Percentiles rank a stretch among this genome's conserved stretches.
Conservation (phyloP, 2,888 invertebrate genomes). For the Drosophila diplacantha region DNA sequence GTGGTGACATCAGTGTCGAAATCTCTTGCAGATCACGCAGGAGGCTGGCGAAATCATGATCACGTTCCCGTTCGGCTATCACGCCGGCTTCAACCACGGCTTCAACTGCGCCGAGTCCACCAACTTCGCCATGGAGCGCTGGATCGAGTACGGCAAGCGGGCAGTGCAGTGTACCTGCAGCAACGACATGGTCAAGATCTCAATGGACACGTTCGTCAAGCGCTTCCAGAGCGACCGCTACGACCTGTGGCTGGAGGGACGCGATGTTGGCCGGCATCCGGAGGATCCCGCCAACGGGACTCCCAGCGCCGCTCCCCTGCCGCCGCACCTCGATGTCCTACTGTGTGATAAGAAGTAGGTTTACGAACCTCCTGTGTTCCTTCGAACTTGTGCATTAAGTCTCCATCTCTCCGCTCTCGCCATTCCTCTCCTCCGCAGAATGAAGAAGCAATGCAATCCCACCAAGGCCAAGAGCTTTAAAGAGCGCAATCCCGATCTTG, state of each 20-base stretch:
- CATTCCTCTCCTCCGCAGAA: slow-evolving; percentile 54
- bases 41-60: slow-evolving; percentile 98
- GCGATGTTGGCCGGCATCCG: slow-evolving; percentile 94
- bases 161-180: slow-evolving; percentile 91
- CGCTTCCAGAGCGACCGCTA: slow-evolving; percentile 93
- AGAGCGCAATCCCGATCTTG: slow-evolving; percentile 78
- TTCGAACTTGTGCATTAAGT: background rate
- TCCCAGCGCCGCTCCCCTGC: slow-evolving; percentile 86
- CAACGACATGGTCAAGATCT: slow-evolving; percentile 97
- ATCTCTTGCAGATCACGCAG: slow-evolving; percentile 87
- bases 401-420: background rate
- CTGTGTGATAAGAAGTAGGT: slow-evolving; percentile 87
- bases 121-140: slow-evolving; percentile 97
- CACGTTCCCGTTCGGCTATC: slow-evolving; percentile 99
- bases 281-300: slow-evolving; percentile 87
- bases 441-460: slow-evolving; percentile 78
- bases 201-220: slow-evolving; percentile 99
- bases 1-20: background rate
- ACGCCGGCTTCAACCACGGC: slow-evolving; percentile 98
- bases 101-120: slow-evolving; percentile 99
- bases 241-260: slow-evolving; percentile 92
- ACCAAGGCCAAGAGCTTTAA: slow-evolving; percentile 77
- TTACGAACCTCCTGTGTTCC: background rate
- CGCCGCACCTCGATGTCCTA: slow-evolving; percentile 85
- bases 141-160: slow-evolving; percentile 99